These are phyloP conservation scores for Sebastolobus altivelis DNA, from an alignment of 2,797 vertebrate genomes.

Conservation along the genomic window DNA sequence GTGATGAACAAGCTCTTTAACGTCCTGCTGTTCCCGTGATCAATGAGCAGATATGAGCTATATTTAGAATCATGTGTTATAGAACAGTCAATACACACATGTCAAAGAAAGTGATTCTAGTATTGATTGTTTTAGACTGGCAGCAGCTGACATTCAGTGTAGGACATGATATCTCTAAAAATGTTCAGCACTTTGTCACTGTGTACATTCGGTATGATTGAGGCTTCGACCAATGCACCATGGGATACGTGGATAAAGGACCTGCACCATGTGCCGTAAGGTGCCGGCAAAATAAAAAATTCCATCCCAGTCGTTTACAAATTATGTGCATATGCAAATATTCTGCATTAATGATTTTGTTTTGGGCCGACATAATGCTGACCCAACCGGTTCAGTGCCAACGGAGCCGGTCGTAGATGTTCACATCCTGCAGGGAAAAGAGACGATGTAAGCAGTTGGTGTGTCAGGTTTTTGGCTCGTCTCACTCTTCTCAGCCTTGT, in stretches of 20 bases:
- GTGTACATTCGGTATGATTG: neutral
- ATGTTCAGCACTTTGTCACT: neutral
- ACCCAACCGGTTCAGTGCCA: conserved; percentile 5
- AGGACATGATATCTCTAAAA: neutral
- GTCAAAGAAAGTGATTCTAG: neutral
- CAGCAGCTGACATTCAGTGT: neutral
- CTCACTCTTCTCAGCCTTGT: neutral
- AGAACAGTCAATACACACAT: conserved; percentile 1
- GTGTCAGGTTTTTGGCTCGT: neutral
- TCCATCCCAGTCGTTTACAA: neutral
- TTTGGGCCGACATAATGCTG: conserved; percentile 17
- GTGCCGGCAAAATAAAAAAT: neutral
- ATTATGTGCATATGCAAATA: conserved; percentile 29
- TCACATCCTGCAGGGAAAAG: neutral
- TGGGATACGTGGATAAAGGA: neutral
- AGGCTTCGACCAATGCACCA: neutral
- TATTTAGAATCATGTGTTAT: neutral
- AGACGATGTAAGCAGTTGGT: neutral
- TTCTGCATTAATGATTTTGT: conserved; percentile 15
- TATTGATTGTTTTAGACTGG: conserved; percentile 8
- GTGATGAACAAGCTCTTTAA: neutral
- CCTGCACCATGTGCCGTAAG: neutral
- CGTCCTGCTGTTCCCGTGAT: neutral
- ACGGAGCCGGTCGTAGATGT: neutral
- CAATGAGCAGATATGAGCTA: neutral